Base-by-base conservation (phyloP, 2,797 vertebrate genomes). In the Setipinna tenuifilis region DNA sequence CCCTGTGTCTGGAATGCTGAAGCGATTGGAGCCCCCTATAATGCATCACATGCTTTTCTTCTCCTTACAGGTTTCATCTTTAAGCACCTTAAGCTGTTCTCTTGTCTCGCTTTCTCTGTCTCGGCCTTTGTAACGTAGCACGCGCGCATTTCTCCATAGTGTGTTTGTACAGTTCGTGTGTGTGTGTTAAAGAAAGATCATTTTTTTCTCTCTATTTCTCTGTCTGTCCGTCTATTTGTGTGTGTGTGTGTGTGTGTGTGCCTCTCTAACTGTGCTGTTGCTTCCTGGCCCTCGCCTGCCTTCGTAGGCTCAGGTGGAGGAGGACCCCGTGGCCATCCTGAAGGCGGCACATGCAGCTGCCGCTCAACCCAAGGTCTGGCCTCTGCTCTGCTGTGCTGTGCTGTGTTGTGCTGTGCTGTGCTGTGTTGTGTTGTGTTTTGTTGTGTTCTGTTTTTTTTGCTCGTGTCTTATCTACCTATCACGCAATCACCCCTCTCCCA, bases 321-420 rank as follows among this genome's bases (percentile, higher is more conserved):
- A 96, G 91, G 95, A 95, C 82, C 92, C 95, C 0, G 92, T 96
- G 90, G 92, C 95, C 82, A 85, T 95, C 83, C 92, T 96, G 41
- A 94, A 92, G 93, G 93, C 93, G 23, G 93, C 95, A 89, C 94
- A 95, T 44, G 75, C 92, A 88, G 93, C 93, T 85, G 94, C 93
- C 90, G 92, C 94, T 86, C 92, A 92, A 75, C 89, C 93, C 87
- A 95, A 97, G 96, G 96, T 96, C 95, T 96, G 95, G 91, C 78
- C 86, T 92, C 84, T 85, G 86, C 88, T 87, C 78, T 91, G 88
- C 88, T 88, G 90, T 87, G 86, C 62, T 75, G 62, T 65, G 62
- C 23, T 65, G 10, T 65, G 65, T 25, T 71, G 65, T 71, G 86
- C 88, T 87, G 83, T 91, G 88, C 88, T 25, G 23, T 14, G 23